Evolutionary conservation across 2,797 vertebrate genomes (phyloP), one percentile per base, ranked within the genome.

Genomic region (Darevskia nairensis): DNA sequence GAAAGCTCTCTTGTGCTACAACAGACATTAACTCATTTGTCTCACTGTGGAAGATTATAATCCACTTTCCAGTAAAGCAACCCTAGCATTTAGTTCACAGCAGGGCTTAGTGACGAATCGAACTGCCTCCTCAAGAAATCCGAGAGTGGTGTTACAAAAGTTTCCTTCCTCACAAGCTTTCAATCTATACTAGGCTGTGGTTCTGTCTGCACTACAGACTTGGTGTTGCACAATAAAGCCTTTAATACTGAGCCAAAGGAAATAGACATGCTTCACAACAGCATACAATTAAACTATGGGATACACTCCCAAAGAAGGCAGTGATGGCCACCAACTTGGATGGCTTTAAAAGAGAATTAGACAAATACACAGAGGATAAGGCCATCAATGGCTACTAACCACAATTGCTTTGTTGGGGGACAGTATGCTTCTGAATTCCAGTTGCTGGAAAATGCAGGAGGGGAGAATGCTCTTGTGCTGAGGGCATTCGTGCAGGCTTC

Each of bases 11-110:
- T 77, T 86, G 79, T 78, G 72, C 80, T 78, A 3, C 64, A 61
- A 19, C 72, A 69, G 61, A 82, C 80, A 71, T 82, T 78, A 78
- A 82, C 72, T 82, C 64, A 55, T 82, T 76, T 81, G 44, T 82
- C 64, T 83, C 6, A 2, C 50, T 46, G 44, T 61, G 84, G 25
- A 82, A 81, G 59, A 11, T 85, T 75, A 85, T 85, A 71, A 86
- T 86, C 78, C 32, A 21, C 39, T 83, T 86, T 61, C 46, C 66
- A 46, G 74, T 72, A 72, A 78, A 82, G 35, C 29, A 78, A 59
- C 27, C 71, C 44, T 55, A 80, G 64, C 3, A 8, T 76, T 71
- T 74, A 61, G 64, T 84, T 79, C 75, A 69, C 46, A 55, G 25
- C 55, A 72, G 50, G 32, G 23, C 29, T 72, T 79, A 41, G n/a